These are phyloP conservation scores for Melinaea menophilus DNA, from an alignment of 2,888 invertebrate species.

Conservation along the genomic window DNA sequence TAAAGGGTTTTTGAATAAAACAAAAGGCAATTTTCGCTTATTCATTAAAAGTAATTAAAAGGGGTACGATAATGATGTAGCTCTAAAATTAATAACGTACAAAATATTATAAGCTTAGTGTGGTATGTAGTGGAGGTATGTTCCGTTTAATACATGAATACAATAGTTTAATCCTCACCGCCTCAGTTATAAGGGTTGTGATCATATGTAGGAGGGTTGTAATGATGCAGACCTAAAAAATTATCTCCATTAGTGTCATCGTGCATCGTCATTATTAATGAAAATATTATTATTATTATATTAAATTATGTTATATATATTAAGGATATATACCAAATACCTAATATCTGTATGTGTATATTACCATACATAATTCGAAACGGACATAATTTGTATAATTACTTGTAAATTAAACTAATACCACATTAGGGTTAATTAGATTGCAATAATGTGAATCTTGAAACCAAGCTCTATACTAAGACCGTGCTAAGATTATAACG, in stretches of 20 bases:
- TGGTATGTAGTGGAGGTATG: conserved; percentile 18
- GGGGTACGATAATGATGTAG: conserved; percentile 56
- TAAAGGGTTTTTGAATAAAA: conserved; percentile 65
- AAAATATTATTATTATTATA: no score
- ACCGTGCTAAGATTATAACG: not conserved
- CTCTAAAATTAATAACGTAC: conserved; percentile 55
- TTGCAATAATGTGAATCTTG: not conserved
- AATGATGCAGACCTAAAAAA: not conserved
- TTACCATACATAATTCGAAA: not conserved
- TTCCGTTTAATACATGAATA: conserved; percentile 20
- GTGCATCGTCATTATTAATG: no score
- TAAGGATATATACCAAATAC: no score
- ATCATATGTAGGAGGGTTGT: not conserved
- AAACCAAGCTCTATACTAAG: not conserved
- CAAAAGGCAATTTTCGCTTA: conserved; percentile 76
- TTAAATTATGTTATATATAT: no score
- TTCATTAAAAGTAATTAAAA: conserved; percentile 74
- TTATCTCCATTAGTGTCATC: not conserved
- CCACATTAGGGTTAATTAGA: conserved; percentile 1
- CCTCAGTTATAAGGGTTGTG: not conserved
- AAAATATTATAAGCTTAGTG: conserved; percentile 47
- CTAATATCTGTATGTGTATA: no score
- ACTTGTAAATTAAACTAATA: not conserved
- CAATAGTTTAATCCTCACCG: not conserved
- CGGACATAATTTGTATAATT: not conserved